Base-by-base conservation (phyloP, 2,797 vertebrate species). In the Ataeniobius toweri region DNA sequence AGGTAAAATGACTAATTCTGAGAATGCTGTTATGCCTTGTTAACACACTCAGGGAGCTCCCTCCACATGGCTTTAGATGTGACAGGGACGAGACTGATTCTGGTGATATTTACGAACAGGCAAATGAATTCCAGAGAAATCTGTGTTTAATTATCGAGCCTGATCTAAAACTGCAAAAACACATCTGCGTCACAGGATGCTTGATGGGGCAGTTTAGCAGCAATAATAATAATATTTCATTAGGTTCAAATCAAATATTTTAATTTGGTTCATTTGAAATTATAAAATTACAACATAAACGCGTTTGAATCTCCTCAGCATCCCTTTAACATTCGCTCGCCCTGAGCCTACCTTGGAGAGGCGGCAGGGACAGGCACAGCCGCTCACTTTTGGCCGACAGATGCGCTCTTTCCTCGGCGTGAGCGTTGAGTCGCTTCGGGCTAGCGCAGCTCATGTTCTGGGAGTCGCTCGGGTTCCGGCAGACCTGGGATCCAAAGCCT, bases 341-440 rank as follows among this genome's bases (percentile, higher is more conserved):
- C 6, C 10, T 41, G 58, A 28, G 7, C 85, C 73, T 92, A 96
- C 96, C 95, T 91, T 94, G 94, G 76, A 75, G 84, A 13, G 91
- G 82, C 13, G 93, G 89, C 39, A 93, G 85, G 55, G 91, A 74
- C 85, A 94, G 92, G 77, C 92, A 90, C 2, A 89, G 78, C 12
- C 93, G 91, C 65, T 83, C 83, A n/a, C 86, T 75, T 83, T 94
- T 96, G 80, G 83, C 82, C 14, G 92, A 73, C 81, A 86, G 88
- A 80, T 93, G 94, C 86, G 85, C 80, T 39, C 91, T 94, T 26
- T 93, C 93, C 80, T 92, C 88, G 80, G 90, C 6, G 41, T 76
- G 81, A 53, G 73, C 44, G 75, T 74, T 36, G 77, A 78, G 73
- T 41, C 92, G 83, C 85, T 89, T 93, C 44, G 89, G 90, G 86